A percentile compares a stretch with the other conserved stretches of the same genome.
Conservation (phyloP, 2,797 vertebrate species). For the Emydoidea blandingii region DNA sequence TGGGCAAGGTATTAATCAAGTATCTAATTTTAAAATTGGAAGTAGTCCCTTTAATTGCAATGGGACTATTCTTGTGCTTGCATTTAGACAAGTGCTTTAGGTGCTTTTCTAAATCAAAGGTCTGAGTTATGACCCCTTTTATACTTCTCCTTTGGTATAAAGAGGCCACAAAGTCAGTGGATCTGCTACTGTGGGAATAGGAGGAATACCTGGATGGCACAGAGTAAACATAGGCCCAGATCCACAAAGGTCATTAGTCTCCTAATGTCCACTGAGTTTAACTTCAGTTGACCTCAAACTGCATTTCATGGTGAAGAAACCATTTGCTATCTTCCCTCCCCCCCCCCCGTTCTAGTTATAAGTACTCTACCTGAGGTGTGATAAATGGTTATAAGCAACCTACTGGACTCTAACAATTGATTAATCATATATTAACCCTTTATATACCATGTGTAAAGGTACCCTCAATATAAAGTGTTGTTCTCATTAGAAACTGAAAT, state of each 20-base stretch:
- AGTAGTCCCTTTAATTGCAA: background rate
- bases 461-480: background rate
- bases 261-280: background rate
- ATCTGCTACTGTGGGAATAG: background rate
- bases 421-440: background rate
- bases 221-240: background rate
- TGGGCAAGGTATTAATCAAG: background rate
- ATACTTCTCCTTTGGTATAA: background rate
- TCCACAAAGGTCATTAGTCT: background rate
- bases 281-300: background rate
- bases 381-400: background rate
- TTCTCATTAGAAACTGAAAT: background rate
- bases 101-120: background rate
- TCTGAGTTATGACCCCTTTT: background rate
- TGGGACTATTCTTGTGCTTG: background rate
- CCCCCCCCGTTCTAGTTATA: background rate
- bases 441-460: background rate
- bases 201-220: background rate
- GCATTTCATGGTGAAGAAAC: background rate
- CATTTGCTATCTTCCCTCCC: fast-evolving
- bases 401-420: background rate
- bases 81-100: background rate
- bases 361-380: background rate
- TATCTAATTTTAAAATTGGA: background rate
- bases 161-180: background rate